Evolutionary conservation across 2,113 vertebrate genomes (phyloP).

Genomic region (Brachyistius frenatus): DNA sequence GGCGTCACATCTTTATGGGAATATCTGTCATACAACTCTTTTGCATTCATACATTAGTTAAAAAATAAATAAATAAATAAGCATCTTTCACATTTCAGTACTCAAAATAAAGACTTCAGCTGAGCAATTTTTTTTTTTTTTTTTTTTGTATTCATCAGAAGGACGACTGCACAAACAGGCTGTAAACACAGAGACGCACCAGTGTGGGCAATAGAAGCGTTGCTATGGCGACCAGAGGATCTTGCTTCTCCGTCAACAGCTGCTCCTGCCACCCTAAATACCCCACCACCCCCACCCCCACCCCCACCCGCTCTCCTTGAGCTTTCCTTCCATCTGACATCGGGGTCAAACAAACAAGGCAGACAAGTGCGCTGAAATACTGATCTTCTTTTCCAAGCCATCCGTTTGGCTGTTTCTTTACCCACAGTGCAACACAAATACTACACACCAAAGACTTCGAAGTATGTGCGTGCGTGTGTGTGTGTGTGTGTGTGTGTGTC

Average conservation of each 20-base stretch:
- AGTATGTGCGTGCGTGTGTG: constrained; percentile 2
- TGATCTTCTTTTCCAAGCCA: constrained; percentile 58
- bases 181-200: constrained; percentile 70
- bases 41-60: no score
- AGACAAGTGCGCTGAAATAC: constrained; percentile 65
- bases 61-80: neutral
- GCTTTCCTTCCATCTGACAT: constrained; percentile 76
- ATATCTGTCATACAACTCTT: neutral
- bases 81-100: constrained; percentile 10
- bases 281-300: neutral
- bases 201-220: constrained; percentile 79
- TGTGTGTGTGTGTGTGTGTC: constrained; percentile 11
- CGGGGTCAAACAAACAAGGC: constrained; percentile 75
- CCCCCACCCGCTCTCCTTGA: constrained; percentile 51
- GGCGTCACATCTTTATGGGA: constrained; percentile 28
- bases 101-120: constrained; percentile 41
- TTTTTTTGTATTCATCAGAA: constrained; percentile 43
- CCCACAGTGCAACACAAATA: constrained; percentile 13
- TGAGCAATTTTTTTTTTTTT: constrained; percentile 37
- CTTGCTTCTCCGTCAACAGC: constrained; percentile 81
- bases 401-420: constrained; percentile 23
- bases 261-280: constrained; percentile 81
- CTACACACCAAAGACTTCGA: constrained; percentile 21
- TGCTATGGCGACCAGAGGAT: constrained; percentile 79
- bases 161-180: constrained; percentile 73